phyloP scores from a whole-genome alignment of 2,888 invertebrate genomes.

The Metalampra italica region DNA sequence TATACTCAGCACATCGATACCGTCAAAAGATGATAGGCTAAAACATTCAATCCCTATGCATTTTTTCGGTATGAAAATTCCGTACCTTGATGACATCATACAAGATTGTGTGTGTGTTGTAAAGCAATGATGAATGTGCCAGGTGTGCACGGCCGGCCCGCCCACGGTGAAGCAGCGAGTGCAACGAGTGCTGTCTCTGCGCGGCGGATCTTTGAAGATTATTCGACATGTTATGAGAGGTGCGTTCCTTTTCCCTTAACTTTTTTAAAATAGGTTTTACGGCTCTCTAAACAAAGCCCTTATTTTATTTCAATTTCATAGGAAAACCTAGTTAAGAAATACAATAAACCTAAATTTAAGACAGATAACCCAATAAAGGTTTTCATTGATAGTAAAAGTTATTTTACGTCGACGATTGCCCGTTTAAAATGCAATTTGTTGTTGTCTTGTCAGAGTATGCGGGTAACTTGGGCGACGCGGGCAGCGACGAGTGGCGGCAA shows the following conservation, averaged over 20 bases:
- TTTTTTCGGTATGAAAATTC: no score
- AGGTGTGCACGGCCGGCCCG: slow-evolving; percentile 84
- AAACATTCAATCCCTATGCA: no score
- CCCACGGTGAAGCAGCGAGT: slow-evolving; percentile 90
- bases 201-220: slow-evolving; percentile 94
- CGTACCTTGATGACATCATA: no score
- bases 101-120: no score
- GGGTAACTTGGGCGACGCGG: slow-evolving; percentile 95
- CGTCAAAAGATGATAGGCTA: no score
- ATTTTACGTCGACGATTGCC: no score
- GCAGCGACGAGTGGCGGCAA: slow-evolving; percentile 90
- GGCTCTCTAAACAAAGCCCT: not conserved
- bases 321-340: not conserved
- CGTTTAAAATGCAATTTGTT: no score
- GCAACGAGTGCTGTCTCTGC: slow-evolving; percentile 90
- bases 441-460: slow-evolving; percentile 86
- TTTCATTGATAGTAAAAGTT: no score
- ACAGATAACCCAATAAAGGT: no score
- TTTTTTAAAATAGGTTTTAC: no score
- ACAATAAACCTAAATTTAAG: no score
- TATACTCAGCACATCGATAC: no score
- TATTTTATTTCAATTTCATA: not conserved
- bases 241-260: slow-evolving; percentile 41
- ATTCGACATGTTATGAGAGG: slow-evolving; percentile 96
- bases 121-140: not conserved